Evolutionary conservation across 2,113 vertebrate genomes (phyloP), one percentile per base, ranked within the genome.

Genomic region (Amblyopsis rosae): DNA sequence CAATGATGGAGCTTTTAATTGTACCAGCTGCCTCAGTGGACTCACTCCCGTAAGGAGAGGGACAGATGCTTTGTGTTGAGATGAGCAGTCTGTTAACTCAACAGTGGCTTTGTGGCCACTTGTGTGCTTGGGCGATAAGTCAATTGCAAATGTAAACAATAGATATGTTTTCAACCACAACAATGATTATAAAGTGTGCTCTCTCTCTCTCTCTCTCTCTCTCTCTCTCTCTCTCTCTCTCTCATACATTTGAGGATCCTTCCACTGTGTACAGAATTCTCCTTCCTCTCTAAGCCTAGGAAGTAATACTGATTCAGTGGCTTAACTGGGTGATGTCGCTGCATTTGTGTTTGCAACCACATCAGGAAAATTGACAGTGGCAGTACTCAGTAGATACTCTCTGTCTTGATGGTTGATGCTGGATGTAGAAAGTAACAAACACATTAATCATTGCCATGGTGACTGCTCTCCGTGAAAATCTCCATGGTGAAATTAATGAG

Each of bases 311-410:
- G 51, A 67, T 78, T 74, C 62, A 67, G 12, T 65, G 48, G 33
- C 72, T 75, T 35, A 58, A 65, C 61, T 16, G 1, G 9, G 12
- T 68, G 50, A 66, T 70, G 67, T 71, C 64, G 65, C 68, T 67
- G 71, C 59, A 75, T 61, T 72, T 65, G 63, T 70, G 32, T 77
- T 72, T 26, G 48, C 35, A 41, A 66, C 65, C 64, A 50, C 73
- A 26, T 60, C 66, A 46, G 51, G 49, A 60, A 41, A 41, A 65
- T 54, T 56, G 46, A 67, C 51, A 53, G 55, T 53, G 51, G 13
- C 51, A 16, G n/a, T 54, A 10, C 49, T 59, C 45, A 53, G 59
- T 62, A 54, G 1, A 62, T 11, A 55, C 59, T 69, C 13, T 67
- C 12, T 13, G 6, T 41, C 35, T 6, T 41, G 35, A 41, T 41